phyloP scores from a whole-genome alignment of 2,113 vertebrate genomes.

The Mirza zaza region DNA sequence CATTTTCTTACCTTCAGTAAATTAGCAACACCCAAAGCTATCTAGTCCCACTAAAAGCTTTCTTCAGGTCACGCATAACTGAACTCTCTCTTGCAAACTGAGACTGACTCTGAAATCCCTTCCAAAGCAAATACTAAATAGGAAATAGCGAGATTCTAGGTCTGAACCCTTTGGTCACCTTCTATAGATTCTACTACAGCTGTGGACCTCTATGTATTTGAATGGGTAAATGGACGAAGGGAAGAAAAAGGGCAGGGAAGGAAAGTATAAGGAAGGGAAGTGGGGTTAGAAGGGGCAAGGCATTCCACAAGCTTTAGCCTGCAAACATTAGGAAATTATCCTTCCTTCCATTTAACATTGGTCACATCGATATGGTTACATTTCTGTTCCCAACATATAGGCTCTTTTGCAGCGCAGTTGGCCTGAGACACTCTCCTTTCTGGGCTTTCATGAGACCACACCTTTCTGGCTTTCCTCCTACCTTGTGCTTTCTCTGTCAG shows the following conservation, averaged over 20 bases:
- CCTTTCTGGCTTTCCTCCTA: background rate
- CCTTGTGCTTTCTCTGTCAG: background rate
- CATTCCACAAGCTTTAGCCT: background rate
- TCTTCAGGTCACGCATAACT: background rate
- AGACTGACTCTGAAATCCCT: conserved; percentile 9
- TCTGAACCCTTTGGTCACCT: background rate
- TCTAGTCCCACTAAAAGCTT: background rate
- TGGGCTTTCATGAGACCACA: background rate
- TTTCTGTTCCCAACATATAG: background rate
- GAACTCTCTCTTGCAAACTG: conserved; percentile 29
- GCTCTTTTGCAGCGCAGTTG: background rate
- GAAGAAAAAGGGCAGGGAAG: background rate
- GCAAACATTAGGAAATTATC: background rate
- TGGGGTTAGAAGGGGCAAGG: background rate
- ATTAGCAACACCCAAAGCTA: background rate
- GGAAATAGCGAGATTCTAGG: conserved; percentile 9
- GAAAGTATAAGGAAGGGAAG: background rate
- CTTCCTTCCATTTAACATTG: background rate
- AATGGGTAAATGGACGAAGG: background rate
- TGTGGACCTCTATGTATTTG: background rate
- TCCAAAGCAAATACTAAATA: conserved; percentile 37
- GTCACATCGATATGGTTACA: background rate
- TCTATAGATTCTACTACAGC: background rate
- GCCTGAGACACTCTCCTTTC: background rate
- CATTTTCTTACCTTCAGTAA: conserved; percentile 4